Base-by-base conservation (phyloP, 2,113 vertebrate genomes). In the Capreolus pygargus region DNA sequence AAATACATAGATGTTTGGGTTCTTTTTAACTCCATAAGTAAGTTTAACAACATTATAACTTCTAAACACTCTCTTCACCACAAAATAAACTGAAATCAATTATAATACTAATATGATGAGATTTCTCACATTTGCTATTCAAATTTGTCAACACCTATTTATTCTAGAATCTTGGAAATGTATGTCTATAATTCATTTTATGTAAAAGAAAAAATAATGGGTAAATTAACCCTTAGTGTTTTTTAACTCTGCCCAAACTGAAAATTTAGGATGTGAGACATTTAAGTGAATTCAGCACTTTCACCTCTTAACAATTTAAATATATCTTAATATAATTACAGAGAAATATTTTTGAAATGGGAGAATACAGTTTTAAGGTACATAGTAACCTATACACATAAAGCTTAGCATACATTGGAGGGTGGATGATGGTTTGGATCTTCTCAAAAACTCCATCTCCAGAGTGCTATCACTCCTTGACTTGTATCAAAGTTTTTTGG, bases 21-120 rank as follows among this genome's bases (percentile, higher is more conserved):
- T 83, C 1, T 43, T 91, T 88, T 94, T 60, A 50, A 64, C 83
- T 96, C 54, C 78, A 92, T 78, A 81, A 95, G 76, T 84, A 86
- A n/a, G 16, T 83, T 95, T 95, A 57, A 36, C 0, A 57, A 57
- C 4, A 92, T 28, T 0, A 9, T 23, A 87, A 81, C 7, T 89
- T 57, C 16, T 30, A 45, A 94, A 81, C 33, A 2, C 57, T 54
- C 25, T 6, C 54, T 95, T 94, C 11, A 57, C 25, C 15, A 55
- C 4, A 30, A 95, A 87, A 61, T 30, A 78, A 93, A 30, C 7
- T 70, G 7, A 97, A 94, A 89, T 95, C 45, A n/a, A 92, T 25
- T 89, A 10, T 52, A 23, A 95, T 83, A 1, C 11, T 67, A 58
- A 90, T 86, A 33, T 81, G 10, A 89, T 12, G 27, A 89, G 28